phyloP scores from a whole-genome alignment of 2,797 vertebrate species.

The Otolemur crassicaudatus region DNA sequence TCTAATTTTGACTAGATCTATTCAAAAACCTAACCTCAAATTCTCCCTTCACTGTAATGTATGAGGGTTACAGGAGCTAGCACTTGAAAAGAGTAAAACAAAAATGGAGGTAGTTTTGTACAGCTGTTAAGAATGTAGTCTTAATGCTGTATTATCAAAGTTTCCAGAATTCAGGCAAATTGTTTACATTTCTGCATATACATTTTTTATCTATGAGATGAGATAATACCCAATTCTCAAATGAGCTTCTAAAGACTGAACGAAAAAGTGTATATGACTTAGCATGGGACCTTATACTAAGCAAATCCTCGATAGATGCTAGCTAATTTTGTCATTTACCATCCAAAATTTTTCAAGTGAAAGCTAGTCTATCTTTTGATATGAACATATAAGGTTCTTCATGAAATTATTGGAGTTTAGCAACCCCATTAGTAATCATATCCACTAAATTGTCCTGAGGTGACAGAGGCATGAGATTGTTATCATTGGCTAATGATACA shows the following conservation, averaged over 20 bases:
- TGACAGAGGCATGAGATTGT: neutral
- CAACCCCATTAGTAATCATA: neutral
- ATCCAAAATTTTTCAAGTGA: neutral
- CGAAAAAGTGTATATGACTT: neutral
- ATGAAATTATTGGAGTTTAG: neutral
- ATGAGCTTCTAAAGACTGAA: neutral
- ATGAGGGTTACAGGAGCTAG: neutral
- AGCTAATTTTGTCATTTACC: neutral
- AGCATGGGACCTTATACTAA: neutral
- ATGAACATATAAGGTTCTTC: neutral
- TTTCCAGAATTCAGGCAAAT: neutral
- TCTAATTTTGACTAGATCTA: neutral
- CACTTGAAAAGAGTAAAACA: neutral
- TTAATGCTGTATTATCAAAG: neutral
- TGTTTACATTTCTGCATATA: neutral
- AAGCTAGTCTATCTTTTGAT: neutral
- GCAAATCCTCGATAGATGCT: neutral
- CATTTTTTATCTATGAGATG: neutral
- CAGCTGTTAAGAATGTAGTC: neutral
- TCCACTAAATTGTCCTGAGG: neutral
- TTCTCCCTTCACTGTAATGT: neutral
- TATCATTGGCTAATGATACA: neutral
- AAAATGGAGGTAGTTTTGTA: neutral
- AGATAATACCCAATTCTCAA: neutral
- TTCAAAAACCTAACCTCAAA: neutral